Conservation (phyloP, 2,888 invertebrate genomes). For the Chrysolina oricalcia region DNA sequence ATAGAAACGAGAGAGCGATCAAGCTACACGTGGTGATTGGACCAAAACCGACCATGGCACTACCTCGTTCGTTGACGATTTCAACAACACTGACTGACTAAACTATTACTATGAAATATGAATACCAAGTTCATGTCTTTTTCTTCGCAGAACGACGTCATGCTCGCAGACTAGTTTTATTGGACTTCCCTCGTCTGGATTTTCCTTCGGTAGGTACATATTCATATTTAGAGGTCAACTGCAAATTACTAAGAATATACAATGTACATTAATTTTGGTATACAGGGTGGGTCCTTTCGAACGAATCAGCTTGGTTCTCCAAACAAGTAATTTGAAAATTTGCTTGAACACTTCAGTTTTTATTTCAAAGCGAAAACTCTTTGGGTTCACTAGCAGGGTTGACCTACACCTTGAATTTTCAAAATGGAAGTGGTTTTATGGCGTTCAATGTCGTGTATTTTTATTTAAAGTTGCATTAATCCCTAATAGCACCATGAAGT, state of each 20-base stretch:
- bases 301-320: neutral
- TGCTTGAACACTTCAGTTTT: neutral
- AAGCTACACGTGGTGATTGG: slow-evolving; percentile 29
- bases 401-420: too few relatives aligned
- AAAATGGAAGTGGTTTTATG: too few relatives aligned
- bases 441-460: too few relatives aligned
- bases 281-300: neutral
- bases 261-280: neutral
- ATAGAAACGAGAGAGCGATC: slow-evolving; percentile 14
- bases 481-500: too few relatives aligned
- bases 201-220: slow-evolving; percentile 15
- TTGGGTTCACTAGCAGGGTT: too few relatives aligned
- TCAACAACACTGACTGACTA: slow-evolving; percentile 25
- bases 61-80: slow-evolving; percentile 11
- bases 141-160: slow-evolving; percentile 13
- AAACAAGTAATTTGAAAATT: neutral
- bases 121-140: slow-evolving; percentile 19
- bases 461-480: too few relatives aligned
- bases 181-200: slow-evolving; percentile 29
- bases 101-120: neutral
- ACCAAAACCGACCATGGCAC: slow-evolving; percentile 27
- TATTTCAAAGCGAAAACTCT: too few relatives aligned
- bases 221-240: slow-evolving; percentile 10
- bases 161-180: neutral
- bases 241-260: slow-evolving; percentile 14